phyloP scores from a whole-genome alignment of 2,888 invertebrate species.

The Chironomus riparius region DNA sequence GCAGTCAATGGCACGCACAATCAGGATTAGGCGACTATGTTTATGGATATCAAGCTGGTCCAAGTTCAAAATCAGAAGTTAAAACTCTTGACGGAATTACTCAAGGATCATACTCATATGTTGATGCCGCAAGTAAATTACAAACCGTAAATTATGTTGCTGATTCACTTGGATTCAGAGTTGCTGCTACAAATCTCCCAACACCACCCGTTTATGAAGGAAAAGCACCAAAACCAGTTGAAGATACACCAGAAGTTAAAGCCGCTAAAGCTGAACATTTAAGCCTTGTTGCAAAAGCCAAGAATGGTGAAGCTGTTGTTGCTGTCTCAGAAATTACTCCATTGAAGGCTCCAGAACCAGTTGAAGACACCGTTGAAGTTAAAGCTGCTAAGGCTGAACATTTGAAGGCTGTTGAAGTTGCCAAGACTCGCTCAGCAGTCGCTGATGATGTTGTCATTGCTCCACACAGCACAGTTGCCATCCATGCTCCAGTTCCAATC shows the following conservation, averaged over 20 bases:
- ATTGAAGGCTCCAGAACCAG: constrained; percentile 9
- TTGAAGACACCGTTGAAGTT: not conserved
- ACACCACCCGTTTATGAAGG: constrained; percentile 37
- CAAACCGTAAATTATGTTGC: constrained; percentile 52
- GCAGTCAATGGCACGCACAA: constrained; percentile 51
- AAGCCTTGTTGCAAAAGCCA: constrained; percentile 38
- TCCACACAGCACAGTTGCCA: not conserved
- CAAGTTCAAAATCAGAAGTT: constrained; percentile 51
- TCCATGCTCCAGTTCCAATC: not conserved
- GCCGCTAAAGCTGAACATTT: constrained; percentile 39
- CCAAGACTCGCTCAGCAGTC: not conserved
- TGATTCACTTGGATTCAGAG: constrained; percentile 50
- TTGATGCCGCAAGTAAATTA: constrained; percentile 50
- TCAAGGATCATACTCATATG: constrained; percentile 52
- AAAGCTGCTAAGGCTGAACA: not conserved
- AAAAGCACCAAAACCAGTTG: constrained; percentile 40
- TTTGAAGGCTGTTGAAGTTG: not conserved
- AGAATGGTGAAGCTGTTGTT: constrained; percentile 32
- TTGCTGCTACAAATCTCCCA: constrained; percentile 52
- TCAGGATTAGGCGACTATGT: constrained; percentile 53
- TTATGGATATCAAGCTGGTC: constrained; percentile 52
- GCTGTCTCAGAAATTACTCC: constrained; percentile 31
- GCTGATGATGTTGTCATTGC: not conserved
- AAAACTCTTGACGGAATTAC: constrained; percentile 50
- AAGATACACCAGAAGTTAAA: constrained; percentile 43